A percentile compares a stretch with the other conserved stretches of the same genome.
These are phyloP conservation scores for Apamea anceps DNA, from an alignment of 2,888 invertebrate species.

Conservation along the genomic window DNA sequence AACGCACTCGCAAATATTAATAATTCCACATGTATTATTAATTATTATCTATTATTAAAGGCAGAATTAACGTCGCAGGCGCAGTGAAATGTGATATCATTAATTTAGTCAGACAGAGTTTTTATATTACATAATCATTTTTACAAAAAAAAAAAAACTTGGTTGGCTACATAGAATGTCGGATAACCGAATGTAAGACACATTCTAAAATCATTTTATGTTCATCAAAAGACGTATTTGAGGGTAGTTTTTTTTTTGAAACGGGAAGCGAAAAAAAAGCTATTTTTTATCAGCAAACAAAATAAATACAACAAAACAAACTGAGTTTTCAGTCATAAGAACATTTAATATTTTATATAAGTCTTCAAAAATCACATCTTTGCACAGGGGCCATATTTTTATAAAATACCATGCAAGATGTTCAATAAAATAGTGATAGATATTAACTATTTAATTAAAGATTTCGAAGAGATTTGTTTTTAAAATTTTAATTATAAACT, in stretches of 20 bases:
- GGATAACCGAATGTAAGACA: conserved; percentile 72
- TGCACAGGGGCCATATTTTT: background rate
- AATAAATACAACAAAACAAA: background rate
- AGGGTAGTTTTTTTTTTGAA: conserved; percentile 47
- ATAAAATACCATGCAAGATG: conserved; percentile 4
- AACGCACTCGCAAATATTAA: background rate
- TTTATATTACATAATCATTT: conserved; percentile 74
- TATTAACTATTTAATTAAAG: background rate
- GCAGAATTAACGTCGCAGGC: background rate
- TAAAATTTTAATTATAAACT: background rate
- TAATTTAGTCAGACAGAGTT: conserved; percentile 26
- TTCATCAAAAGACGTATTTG: conserved; percentile 73
- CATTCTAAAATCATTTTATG: conserved; percentile 63
- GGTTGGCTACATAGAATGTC: conserved; percentile 76
- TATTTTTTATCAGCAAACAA: background rate
- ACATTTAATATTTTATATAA: background rate
- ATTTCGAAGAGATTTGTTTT: background rate
- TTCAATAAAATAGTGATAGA: background rate
- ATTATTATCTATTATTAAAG: background rate
- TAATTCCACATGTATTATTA: conserved; percentile 3
- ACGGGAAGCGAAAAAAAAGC: background rate
- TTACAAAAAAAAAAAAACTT: conserved; percentile 75
- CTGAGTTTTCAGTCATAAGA: background rate
- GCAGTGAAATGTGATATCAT: conserved; percentile 24
- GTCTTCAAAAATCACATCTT: background rate